Conservation (phyloP, 2,797 vertebrate species). For the Arnoldichthys spilopterus region DNA sequence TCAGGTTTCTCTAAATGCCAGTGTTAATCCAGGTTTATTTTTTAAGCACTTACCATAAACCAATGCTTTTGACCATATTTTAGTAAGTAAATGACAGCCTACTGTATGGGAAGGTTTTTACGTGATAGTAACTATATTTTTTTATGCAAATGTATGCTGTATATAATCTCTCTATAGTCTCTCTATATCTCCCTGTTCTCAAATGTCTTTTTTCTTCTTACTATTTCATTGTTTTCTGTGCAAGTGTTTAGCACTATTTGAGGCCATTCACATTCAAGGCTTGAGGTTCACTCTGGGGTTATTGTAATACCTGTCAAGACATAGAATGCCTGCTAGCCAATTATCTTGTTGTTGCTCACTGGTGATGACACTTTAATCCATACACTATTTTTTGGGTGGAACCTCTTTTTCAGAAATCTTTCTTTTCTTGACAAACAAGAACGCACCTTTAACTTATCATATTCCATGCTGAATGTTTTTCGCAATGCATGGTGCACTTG, state of each 20-base stretch:
- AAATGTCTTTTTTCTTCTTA: slow-evolving; percentile 5
- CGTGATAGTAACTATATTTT: no score
- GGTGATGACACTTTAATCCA: slow-evolving; percentile 35
- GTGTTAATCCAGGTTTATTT: no score
- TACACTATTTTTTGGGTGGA: neutral
- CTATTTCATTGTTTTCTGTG: slow-evolving; percentile 7
- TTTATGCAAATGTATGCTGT: no score
- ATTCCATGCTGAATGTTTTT: neutral
- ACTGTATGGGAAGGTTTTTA: no score
- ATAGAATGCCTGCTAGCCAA: neutral
- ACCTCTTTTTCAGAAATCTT: neutral
- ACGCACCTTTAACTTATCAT: neutral
- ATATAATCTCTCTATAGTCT: neutral
- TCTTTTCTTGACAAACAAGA: slow-evolving; percentile 19
- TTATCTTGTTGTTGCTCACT: neutral
- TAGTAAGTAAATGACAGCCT: no score
- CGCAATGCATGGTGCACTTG: neutral
- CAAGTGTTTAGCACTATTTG: slow-evolving; percentile 17
- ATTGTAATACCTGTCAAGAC: slow-evolving; percentile 10
- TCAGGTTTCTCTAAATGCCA: no score
- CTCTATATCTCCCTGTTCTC: neutral
- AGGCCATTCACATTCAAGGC: slow-evolving; percentile 24
- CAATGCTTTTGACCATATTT: no score
- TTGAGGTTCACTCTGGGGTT: neutral
- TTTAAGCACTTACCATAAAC: no score